Base-by-base conservation (phyloP, 2,113 vertebrate species). In the Mesoclemmys tuberculata region DNA sequence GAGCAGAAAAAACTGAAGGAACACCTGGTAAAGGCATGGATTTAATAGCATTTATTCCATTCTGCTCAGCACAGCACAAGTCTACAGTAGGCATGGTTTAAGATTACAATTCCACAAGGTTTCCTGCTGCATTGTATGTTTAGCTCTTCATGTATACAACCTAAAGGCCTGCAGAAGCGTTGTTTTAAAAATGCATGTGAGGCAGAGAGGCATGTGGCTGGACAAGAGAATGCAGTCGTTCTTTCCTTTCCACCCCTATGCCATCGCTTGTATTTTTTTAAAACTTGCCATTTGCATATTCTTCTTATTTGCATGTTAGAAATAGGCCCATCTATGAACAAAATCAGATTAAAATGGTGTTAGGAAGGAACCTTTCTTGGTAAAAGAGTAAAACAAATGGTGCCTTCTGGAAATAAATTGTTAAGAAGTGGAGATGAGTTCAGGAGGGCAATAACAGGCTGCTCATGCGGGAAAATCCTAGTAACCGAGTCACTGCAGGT, bases 401-500 rank as follows among this genome's bases (percentile, higher is more conserved):
- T 1, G 2, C 35, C 21, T 68, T 46, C 14, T 78, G 80, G 38
- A 75, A 92, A 90, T 71, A 41, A 58, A 92, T 22, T 2, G 3
- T 46, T 55, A 82, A 80, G 84, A 80, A 80, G 84, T 29, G 38
- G 52, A 78, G 48, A 87, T 78, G 46, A 46, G 4, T 78, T 85
- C 0, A 8, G 82, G 54, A 87, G 22, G 44, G 22, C 44, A 80
- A 1, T 71, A 79, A 31, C 21, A 85, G 55, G 61, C 54, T 91
- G 13, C 38, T 82, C 85, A 55, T 84, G 85, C 82, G 48, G 38
- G 81, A 71, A 48, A 26, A 21, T 78, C 6, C 19, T 2, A 24
- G 9, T 2, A 13, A 1, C 0, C 29, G 26, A 0, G 56, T 5
- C 18, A 16, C 22, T 38, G 52, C 38, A 31, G 10, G 35, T 44